Conservation (phyloP, 2,113 vertebrate species). For the Papio anubis region DNA sequence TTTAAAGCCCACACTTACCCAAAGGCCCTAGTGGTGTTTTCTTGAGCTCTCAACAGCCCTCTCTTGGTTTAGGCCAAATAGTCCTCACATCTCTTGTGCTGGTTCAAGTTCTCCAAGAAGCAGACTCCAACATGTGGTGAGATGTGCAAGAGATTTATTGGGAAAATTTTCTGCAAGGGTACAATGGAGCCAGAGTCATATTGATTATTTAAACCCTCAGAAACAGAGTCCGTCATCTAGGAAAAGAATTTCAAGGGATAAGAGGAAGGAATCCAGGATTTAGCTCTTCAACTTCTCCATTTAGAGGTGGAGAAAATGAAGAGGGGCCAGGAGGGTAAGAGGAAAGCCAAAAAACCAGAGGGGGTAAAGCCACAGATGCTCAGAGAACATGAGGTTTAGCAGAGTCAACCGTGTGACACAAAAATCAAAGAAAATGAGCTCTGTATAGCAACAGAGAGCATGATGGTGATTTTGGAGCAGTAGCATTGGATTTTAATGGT, state of each 20-base stretch:
- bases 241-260: not conserved
- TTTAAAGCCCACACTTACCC: not conserved
- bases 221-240: not conserved
- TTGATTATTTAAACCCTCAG: not conserved
- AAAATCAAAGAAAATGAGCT: accelerated
- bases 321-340: not conserved
- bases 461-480: not conserved
- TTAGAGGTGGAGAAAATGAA: not conserved
- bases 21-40: not conserved
- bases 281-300: not conserved
- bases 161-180: not conserved
- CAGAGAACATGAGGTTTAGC: not conserved
- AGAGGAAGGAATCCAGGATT: not conserved
- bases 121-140: not conserved
- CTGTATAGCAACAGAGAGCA: not conserved
- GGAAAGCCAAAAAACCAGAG: not conserved
- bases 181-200: not conserved
- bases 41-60: not conserved
- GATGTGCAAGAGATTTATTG: not conserved
- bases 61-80: not conserved
- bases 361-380: not conserved
- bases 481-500: too few species aligned
- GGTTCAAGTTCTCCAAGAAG: not conserved
- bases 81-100: not conserved
- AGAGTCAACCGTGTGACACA: not conserved